Conservation (phyloP, 1,140 invertebrate species). For the Wiebesia pumilae region DNA sequence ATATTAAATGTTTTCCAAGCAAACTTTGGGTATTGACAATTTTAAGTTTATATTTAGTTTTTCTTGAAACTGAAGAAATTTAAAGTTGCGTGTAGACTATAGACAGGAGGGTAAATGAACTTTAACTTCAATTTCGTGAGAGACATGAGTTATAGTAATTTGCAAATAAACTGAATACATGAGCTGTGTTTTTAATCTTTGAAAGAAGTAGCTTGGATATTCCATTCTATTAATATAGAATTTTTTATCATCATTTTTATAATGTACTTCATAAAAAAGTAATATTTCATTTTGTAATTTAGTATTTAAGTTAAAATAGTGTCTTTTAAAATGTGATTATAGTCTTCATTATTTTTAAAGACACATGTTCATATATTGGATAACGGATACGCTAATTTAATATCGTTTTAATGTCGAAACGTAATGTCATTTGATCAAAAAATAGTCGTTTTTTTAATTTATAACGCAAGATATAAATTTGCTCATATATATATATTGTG, state of each 20-base stretch:
- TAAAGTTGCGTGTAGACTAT: neutral
- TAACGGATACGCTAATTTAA: neutral
- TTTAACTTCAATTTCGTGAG: neutral
- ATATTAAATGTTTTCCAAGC: slow-evolving; percentile 33
- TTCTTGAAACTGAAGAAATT: neutral
- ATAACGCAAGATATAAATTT: neutral
- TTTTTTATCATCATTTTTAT: neutral
- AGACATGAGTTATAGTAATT: neutral
- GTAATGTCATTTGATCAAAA: neutral
- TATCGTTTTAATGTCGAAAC: neutral
- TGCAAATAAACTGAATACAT: neutral
- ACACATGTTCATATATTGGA: neutral
- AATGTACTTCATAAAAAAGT: too few species aligned
- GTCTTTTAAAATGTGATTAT: neutral
- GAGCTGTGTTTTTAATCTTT: neutral
- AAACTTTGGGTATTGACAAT: neutral
- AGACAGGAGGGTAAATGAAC: neutral
- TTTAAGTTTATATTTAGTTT: neutral
- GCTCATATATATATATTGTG: neutral
- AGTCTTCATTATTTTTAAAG: neutral
- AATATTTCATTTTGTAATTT: too few species aligned
- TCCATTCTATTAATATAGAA: neutral
- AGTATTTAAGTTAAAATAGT: too few species aligned
- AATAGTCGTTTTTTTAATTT: neutral
- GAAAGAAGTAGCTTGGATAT: neutral